A percentile compares a stretch with the other conserved stretches of the same genome.
Conservation (phyloP, 64 coral and sea anemone genomes). For the Cladopsammia gracilis region DNA sequence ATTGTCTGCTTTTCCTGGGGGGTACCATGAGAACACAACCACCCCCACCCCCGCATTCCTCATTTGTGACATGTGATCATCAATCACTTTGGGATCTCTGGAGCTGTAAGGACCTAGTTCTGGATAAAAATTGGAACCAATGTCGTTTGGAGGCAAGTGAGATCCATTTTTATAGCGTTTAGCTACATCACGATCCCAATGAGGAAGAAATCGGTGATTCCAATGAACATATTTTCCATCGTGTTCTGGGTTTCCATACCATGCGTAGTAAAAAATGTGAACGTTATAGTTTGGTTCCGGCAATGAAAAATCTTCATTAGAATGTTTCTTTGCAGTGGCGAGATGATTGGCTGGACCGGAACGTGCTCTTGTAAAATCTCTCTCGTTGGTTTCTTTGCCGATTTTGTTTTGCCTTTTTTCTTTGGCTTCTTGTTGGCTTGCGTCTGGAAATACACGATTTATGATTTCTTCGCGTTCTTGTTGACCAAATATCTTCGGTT, state of each 20-base stretch:
- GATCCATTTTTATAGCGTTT: slow-evolving; percentile 56
- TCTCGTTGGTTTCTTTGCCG: neutral
- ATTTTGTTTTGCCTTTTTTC: neutral
- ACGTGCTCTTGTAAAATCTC: no score
- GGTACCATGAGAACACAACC: slow-evolving; percentile 94
- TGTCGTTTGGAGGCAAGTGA: slow-evolving; percentile 89
- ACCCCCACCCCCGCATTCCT: slow-evolving; percentile 88
- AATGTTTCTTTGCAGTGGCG: neutral
- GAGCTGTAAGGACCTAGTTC: slow-evolving; percentile 94
- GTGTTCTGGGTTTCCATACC: slow-evolving; percentile 92
- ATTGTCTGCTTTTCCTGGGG: slow-evolving; percentile 81
- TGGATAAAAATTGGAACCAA: slow-evolving; percentile 97
- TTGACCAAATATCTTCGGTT: neutral
- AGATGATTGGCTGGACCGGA: no score
- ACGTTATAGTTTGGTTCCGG: slow-evolving; percentile 86
- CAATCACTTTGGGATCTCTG: slow-evolving; percentile 70
- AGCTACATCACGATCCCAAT: slow-evolving; percentile 83
- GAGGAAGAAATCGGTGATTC: slow-evolving; percentile 90
- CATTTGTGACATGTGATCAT: slow-evolving; percentile 94
- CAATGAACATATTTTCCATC: slow-evolving; percentile 94
- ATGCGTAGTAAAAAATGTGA: slow-evolving; percentile 96
- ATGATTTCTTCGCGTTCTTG: neutral
- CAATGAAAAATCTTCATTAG: neutral
- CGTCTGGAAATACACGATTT: neutral
- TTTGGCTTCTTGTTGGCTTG: neutral